These are phyloP conservation scores for Anoura caudifer DNA, from an alignment of 2,113 vertebrate species.

Conservation along the genomic window DNA sequence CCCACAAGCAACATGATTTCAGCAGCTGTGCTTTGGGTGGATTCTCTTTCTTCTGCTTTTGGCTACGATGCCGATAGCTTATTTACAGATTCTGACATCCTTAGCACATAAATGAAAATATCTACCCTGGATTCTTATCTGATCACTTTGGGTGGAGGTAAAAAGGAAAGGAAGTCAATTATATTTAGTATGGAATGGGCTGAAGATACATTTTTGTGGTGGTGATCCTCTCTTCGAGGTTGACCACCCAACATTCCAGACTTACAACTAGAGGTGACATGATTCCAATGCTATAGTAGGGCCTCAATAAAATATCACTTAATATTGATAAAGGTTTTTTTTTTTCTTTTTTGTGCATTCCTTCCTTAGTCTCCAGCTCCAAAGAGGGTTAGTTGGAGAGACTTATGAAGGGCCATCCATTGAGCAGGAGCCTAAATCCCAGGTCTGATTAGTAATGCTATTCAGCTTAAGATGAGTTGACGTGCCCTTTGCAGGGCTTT, in stretches of 20 bases:
- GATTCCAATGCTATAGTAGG: neutral
- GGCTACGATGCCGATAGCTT: neutral
- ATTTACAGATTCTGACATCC: neutral
- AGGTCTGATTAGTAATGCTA: slow-evolving; percentile 49
- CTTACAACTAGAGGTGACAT: neutral
- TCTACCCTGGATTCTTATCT: neutral
- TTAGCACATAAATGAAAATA: neutral
- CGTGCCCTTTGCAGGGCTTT: slow-evolving; percentile 45
- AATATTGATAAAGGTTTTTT: neutral
- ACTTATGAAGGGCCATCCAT: neutral
- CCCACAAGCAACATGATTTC: neutral
- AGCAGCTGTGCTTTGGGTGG: neutral
- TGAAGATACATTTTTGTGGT: neutral
- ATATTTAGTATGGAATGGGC: neutral
- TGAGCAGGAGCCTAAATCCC: slow-evolving; percentile 41
- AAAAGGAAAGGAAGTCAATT: neutral
- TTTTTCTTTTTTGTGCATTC: neutral
- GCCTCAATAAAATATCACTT: neutral
- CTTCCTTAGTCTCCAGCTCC: neutral
- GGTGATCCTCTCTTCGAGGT: neutral
- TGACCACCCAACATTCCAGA: neutral
- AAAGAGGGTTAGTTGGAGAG: neutral
- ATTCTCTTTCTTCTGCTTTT: neutral
- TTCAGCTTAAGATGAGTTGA: slow-evolving; percentile 26
- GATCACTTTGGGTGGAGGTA: neutral